Conservation (phyloP, 2,888 invertebrate genomes). For the Tiphia femorata region DNA sequence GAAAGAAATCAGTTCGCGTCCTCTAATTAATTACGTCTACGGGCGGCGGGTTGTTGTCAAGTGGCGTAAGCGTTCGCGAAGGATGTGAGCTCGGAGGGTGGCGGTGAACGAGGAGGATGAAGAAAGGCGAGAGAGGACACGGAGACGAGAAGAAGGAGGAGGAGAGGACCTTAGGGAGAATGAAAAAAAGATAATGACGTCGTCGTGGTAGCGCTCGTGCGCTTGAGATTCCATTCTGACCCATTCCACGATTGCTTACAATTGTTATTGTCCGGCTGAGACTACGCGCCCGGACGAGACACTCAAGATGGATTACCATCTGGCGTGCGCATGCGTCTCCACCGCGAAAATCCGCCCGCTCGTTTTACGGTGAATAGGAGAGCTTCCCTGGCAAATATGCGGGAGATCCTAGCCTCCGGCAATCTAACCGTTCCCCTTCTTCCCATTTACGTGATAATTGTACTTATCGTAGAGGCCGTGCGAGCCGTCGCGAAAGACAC, state of each 20-base stretch:
- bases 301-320: slow-evolving; percentile 35
- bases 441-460: slow-evolving; percentile 38
- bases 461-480: slow-evolving; percentile 16
- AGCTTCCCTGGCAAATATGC: background rate
- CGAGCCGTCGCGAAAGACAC: background rate
- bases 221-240: slow-evolving; percentile 22
- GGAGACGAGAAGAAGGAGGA: slow-evolving; percentile 15
- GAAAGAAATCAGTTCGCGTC: slow-evolving; percentile 17
- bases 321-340: slow-evolving; percentile 11
- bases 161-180: slow-evolving; percentile 7
- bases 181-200: slow-evolving; percentile 3
- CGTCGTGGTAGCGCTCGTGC: no score
- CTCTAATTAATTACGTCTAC: slow-evolving; percentile 15
- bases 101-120: background rate
- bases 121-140: slow-evolving; percentile 5
- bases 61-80: slow-evolving; percentile 18
- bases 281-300: no score
- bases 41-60: slow-evolving; percentile 14
- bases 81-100: background rate
- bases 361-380: background rate
- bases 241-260: slow-evolving; percentile 23
- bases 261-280: slow-evolving; percentile 36
- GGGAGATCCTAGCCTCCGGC: slow-evolving; percentile 23
- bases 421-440: slow-evolving; percentile 36
- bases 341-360: background rate